A percentile compares a stretch with the other conserved stretches of the same genome.
These are phyloP conservation scores for Bombus soroeensis DNA, from an alignment of 1,140 invertebrate genomes.

Conservation along the genomic window DNA sequence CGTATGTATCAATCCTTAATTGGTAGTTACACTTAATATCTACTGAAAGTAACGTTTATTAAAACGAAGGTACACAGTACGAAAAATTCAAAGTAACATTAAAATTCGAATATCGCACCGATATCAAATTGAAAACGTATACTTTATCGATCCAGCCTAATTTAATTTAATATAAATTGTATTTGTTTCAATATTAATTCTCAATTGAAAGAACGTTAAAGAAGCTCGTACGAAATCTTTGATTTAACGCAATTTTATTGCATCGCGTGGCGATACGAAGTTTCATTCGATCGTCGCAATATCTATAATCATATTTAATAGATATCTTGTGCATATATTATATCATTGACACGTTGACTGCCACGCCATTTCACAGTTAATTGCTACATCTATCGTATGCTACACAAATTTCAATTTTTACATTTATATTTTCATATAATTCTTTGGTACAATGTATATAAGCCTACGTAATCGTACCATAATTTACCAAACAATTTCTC, in stretches of 20 bases:
- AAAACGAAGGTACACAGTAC: not conserved
- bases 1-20: not conserved
- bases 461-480: not conserved
- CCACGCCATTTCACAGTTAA: not conserved
- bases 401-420: not conserved
- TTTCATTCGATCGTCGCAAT: not conserved
- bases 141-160: not conserved
- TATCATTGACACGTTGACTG: not conserved
- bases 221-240: conserved; percentile 1
- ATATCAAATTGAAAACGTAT: not conserved
- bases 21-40: not conserved
- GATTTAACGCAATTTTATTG: conserved; percentile 11
- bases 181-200: not conserved
- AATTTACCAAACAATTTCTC: not conserved
- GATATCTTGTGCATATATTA: conserved; percentile 14
- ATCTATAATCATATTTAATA: conserved; percentile 24
- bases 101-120: not conserved
- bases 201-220: conserved; percentile 5
- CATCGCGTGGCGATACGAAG: conserved; percentile 7
- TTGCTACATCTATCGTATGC: not conserved
- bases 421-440: not conserved
- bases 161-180: not conserved
- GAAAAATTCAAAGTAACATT: not conserved
- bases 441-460: not conserved
- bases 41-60: conserved; percentile 1